Base-by-base conservation (phyloP, 2,888 invertebrate genomes). In the Machimus rusticus region DNA sequence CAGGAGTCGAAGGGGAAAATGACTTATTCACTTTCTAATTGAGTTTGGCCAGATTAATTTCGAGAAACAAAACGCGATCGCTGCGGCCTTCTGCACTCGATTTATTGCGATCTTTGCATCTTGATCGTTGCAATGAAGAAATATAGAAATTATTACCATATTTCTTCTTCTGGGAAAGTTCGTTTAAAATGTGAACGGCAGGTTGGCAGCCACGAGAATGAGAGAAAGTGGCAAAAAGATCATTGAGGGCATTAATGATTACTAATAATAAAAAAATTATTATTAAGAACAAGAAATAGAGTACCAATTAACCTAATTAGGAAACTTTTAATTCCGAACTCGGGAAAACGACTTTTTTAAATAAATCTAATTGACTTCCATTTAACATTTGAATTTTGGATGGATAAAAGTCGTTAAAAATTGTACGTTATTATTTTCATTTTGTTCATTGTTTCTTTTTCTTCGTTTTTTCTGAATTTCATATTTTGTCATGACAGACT, bases 11-110 rank as follows among this genome's bases (percentile, higher is more conserved):
- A 51, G 82, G 82, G 31, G 66, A 82, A 66, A 82, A 66, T 34
- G 66, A 82, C 34, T 82, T 82, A 55, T 37, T 57, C 57, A 66
- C 79, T 79, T 79, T 82, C 82, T 82, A 82, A 82, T 82, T 57
- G 57, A 57, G 57, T 57, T 66, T 66, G 82, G 14, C 81, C 34
- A 37, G 34, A 76, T 76, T 37, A 76, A 34, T 76, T 39, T 76
- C n/a, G 37, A 37, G 39, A 76, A 76, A 76, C 76, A 76, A 76
- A 76, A 76, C 76, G n/a, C 19, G 39, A 76, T 37, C n/a, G 34
- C 19, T 76, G 4, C 76, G 39, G 34, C 76, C 39, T 39, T 77
- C 31, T 66, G 66, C 19, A 23, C 66, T 8, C 66, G 28, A 66
- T 66, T 66, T 66, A 66, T 46, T 66, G 66, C 28, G 2, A n/a